A percentile compares a stretch with the other conserved stretches of the same genome.
phyloP scores from a whole-genome alignment of 2,797 vertebrate genomes.

The Spea hammondii region DNA sequence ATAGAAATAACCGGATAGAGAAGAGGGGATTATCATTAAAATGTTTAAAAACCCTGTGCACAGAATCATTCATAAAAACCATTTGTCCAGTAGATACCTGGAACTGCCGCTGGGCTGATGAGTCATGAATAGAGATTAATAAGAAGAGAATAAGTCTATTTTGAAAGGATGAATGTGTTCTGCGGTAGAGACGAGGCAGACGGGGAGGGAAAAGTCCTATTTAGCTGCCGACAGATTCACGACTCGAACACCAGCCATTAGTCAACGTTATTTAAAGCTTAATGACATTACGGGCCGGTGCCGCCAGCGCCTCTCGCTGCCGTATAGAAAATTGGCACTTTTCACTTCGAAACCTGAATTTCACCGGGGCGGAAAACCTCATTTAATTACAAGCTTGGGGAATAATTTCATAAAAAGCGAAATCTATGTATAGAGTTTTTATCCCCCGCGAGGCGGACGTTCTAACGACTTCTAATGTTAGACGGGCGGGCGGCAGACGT shows the following conservation, averaged over 20 bases:
- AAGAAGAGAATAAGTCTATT: too few relatives aligned
- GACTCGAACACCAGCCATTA: neutral
- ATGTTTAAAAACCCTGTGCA: too few relatives aligned
- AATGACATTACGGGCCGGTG: neutral
- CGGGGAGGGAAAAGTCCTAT: neutral
- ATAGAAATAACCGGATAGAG: too few relatives aligned
- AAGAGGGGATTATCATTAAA: too few relatives aligned
- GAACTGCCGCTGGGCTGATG: too few relatives aligned
- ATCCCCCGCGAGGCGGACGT: neutral
- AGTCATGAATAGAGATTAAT: too few relatives aligned
- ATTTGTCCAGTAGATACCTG: too few relatives aligned
- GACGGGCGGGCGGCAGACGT: too few relatives aligned
- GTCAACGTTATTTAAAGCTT: neutral
- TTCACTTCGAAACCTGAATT: neutral
- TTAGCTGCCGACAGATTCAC: neutral
- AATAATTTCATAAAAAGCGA: conserved; percentile 4
- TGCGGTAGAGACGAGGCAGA: neutral
- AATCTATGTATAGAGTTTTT: neutral
- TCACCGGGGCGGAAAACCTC: neutral
- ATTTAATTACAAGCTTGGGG: conserved; percentile 6
- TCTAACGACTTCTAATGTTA: too few relatives aligned
- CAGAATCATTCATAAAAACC: too few relatives aligned
- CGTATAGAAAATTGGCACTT: neutral
- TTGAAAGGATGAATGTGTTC: too few relatives aligned
- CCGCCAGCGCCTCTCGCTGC: neutral